Evolutionary conservation across 2,113 vertebrate genomes (phyloP).

Genomic region (Procavia capensis): DNA sequence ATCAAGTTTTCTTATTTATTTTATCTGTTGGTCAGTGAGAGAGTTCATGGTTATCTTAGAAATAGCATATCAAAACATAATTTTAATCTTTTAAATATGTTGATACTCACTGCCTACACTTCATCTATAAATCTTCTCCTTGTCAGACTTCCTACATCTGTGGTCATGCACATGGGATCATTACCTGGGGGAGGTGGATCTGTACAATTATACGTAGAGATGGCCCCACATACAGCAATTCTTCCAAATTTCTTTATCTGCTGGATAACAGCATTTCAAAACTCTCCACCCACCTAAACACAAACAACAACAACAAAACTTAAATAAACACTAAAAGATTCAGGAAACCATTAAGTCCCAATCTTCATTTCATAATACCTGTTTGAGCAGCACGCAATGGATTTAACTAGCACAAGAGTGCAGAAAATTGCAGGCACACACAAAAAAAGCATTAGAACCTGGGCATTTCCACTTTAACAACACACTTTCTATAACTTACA

Average conservation of each 20-base stretch:
- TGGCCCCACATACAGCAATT: conserved; percentile 93
- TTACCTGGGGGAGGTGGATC: conserved; percentile 88
- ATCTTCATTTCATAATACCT: not conserved
- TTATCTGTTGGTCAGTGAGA: no score
- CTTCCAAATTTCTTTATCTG: conserved; percentile 94
- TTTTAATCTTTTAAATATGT: not conserved
- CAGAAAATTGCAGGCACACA: not conserved
- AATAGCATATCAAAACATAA: not conserved
- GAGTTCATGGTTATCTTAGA: not conserved
- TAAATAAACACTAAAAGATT: not conserved
- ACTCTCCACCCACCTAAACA: conserved; percentile 92
- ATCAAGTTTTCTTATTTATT: not conserved
- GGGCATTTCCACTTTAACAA: conserved; percentile 11
- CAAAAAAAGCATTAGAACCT: not conserved
- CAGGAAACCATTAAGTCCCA: not conserved
- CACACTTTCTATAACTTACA: not conserved
- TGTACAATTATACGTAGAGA: conserved; percentile 90
- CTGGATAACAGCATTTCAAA: conserved; percentile 85
- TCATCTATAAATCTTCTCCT: not conserved
- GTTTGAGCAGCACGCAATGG: conserved; percentile 10
- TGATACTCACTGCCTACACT: not conserved
- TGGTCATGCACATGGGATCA: not conserved
- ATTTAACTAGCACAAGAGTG: not conserved
- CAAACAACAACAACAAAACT: not conserved
- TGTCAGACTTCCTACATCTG: not conserved